Evolutionary conservation across 2,113 vertebrate species (phyloP).

Genomic region (Lota lota): DNA sequence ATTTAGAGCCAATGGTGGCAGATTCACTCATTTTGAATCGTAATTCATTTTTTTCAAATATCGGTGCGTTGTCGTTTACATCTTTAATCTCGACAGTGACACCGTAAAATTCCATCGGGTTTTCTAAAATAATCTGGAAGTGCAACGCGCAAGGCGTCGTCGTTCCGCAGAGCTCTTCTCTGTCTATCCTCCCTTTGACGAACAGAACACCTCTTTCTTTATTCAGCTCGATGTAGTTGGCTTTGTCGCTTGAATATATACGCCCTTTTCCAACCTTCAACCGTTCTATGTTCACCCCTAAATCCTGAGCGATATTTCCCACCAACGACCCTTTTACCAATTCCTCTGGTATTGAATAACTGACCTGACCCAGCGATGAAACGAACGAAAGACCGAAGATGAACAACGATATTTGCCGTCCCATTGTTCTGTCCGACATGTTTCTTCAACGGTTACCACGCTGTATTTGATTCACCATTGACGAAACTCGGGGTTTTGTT

Average conservation of each 20-base stretch:
- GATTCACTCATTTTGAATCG: constrained; percentile 70
- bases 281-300: constrained; percentile 62
- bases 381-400: not conserved
- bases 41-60: constrained; percentile 60
- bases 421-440: not conserved
- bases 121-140: constrained; percentile 75
- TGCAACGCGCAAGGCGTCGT: constrained; percentile 59
- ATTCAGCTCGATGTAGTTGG: constrained; percentile 58
- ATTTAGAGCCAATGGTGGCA: constrained; percentile 49
- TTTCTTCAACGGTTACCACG: too few relatives aligned
- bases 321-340: constrained; percentile 64
- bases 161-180: constrained; percentile 71
- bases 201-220: constrained; percentile 59
- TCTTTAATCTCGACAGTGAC: constrained; percentile 69
- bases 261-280: constrained; percentile 59
- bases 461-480: too few relatives aligned
- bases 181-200: constrained; percentile 65
- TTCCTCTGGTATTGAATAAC: constrained; percentile 73
- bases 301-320: constrained; percentile 69
- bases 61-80: constrained; percentile 76
- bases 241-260: constrained; percentile 49
- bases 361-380: constrained; percentile 47
- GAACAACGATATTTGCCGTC: constrained; percentile 17
- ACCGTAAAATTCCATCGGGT: constrained; percentile 73
- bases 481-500: too few relatives aligned